Evolutionary conservation across 2,797 vertebrate genomes (phyloP), one percentile per base, ranked within the genome.

Genomic region (Rhadinocentrus ornatus): DNA sequence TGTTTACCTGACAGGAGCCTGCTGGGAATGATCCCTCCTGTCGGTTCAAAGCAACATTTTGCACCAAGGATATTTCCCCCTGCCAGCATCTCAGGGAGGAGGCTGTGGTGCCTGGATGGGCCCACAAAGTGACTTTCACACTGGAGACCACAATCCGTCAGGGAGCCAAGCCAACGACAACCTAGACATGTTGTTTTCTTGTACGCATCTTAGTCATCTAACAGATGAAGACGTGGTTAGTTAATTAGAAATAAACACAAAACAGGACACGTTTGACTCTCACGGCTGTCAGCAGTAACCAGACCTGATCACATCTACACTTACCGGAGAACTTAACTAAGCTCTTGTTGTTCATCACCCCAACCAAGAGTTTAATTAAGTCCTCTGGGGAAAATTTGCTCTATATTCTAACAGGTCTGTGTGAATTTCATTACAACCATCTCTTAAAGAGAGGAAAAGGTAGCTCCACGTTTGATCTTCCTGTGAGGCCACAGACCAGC

Each of bases 1-100:
- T 0, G 41, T 67, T 77, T 73, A 41, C 64, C 54, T 75, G 66
- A 62, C 48, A 37, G 29, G 34, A 22, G 74, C 26, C 37, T 69
- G n/a, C 48, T 55, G 64, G n/a, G 16, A 52, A 20, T 37, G 37
- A 54, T 37, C 27, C 7, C 24, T 34, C 6, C 18, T 0, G 3
- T 60, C 58, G 5, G 26, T 54, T 20, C 32, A 24, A 55, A 55
- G 60, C 22, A 22, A 20, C 50, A 22, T 34, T 56, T 29, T 55
- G 39, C 46, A 57, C 0, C 13, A 26, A 66, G 54, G 35, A 61
- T 66, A 48, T 48, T 62, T 46, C 60, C 54, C 27, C 18, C 31
- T 6, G 8, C 15, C 0, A 13, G n/a, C 20, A 4, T 7, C 12
- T 48, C 13, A 16, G 35, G 53, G 29, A 69, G 48, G 24, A 35